phyloP scores from a whole-genome alignment of 2,797 vertebrate species.

The Myotis vivesi region DNA sequence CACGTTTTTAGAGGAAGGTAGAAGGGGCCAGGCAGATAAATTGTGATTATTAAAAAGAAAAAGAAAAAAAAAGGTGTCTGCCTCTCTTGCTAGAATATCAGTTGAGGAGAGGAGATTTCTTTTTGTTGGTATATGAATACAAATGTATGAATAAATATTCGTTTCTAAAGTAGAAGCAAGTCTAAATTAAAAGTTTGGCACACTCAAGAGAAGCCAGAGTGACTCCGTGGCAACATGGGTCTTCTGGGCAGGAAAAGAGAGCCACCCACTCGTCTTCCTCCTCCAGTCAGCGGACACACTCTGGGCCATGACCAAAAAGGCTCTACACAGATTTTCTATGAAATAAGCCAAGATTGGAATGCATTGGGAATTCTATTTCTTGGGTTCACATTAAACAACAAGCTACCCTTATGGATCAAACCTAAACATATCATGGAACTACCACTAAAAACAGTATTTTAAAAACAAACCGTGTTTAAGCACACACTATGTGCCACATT shows the following conservation, averaged over 20 bases:
- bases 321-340: background rate
- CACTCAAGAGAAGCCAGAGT: background rate
- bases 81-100: background rate
- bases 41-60: background rate
- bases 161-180: background rate
- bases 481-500: background rate
- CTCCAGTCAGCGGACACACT: background rate
- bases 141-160: background rate
- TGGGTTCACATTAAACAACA: background rate
- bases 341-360: background rate
- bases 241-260: background rate
- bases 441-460: background rate
- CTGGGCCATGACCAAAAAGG: background rate
- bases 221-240: background rate
- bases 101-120: background rate
- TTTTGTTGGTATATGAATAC: background rate
- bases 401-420: background rate
- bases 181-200: background rate
- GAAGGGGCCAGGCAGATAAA: background rate
- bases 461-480: background rate
- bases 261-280: background rate
- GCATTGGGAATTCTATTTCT: background rate
- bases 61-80: background rate
- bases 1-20: background rate
- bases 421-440: background rate